Base-by-base conservation (phyloP, 2,113 vertebrate genomes). In the Microtus montanus region DNA sequence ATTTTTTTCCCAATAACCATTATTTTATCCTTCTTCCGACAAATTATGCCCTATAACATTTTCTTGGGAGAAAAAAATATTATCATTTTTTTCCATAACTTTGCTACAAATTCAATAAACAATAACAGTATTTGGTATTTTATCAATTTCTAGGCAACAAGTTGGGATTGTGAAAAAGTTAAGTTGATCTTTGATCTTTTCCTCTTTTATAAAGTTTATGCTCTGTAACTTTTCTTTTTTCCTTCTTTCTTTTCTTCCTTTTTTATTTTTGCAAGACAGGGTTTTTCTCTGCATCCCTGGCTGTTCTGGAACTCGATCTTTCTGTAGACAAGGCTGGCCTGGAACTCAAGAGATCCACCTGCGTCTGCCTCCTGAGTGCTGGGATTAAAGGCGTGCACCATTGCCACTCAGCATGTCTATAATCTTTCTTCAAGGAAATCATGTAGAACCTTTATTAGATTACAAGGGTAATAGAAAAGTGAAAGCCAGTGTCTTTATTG, bases 1-100 rank as follows among this genome's bases (percentile, higher is more conserved):
- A 63, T 91, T 91, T 70, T 64, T 64, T 83, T 94, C 63, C 22
- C 68, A 78, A 82, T 85, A 82, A 71, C 86, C 0, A 79, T 91
- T 54, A 90, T 92, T 19, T 92, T 11, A 96, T 1, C 6, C 49
- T 83, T 74, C 80, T 92, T 9, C 17, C 71, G 11, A n/a, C 9
- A 93, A 75, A 86, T 54, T 80, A n/a, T 86, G 4, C n/a, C 52
- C 77, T 92, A 80, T 19, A 95, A 83, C 0, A 71, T 90, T 75
- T 92, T 19, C 44, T 70, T 61, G 24, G 13, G 6, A 96, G 49
- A 41, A 90, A 95, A 91, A 91, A 54, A 73, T 7, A 19, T 86
- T 6, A n/a, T 54, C 4, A 41, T 94, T 64, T 91, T 89, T 82
- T n/a, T 15, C 63, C 58, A 1, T 33, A 87, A 66, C 7, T 77